phyloP scores from a whole-genome alignment of 2,797 vertebrate genomes.

The Falco rusticolus region DNA sequence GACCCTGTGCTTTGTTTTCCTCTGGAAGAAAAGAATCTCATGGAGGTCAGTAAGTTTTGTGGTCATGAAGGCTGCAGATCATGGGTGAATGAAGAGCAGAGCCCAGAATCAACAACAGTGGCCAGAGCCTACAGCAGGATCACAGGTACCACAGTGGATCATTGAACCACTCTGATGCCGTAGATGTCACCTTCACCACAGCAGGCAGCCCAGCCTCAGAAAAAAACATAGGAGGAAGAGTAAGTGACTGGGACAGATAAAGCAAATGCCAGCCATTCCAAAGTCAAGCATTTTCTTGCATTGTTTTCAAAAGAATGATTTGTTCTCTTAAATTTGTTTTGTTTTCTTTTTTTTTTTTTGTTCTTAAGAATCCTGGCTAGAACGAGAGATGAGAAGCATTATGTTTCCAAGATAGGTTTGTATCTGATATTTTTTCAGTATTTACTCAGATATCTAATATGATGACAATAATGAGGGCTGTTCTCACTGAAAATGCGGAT shows the following conservation, averaged over 20 bases:
- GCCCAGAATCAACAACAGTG: not conserved
- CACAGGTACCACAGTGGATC: not conserved
- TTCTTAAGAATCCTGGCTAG: not conserved
- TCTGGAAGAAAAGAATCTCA: not conserved
- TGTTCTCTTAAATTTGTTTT: not conserved
- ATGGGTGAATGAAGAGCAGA: not conserved
- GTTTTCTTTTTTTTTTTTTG: accelerated
- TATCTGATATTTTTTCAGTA: not conserved
- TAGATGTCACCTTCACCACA: not conserved
- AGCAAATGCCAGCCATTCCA: not conserved
- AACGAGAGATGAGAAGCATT: not conserved
- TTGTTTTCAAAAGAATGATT: not conserved
- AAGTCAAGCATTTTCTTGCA: not conserved
- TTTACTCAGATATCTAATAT: not conserved
- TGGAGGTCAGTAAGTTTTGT: not conserved
- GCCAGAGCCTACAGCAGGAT: not conserved
- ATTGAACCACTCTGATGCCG: not conserved
- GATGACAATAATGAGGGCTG: not conserved
- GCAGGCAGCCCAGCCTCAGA: not conserved
- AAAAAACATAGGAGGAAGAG: not conserved
- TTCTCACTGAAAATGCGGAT: not conserved
- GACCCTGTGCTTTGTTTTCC: not conserved
- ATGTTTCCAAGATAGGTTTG: not conserved
- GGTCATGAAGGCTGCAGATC: not conserved
- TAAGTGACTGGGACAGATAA: not conserved